Conservation (phyloP, 1,140 invertebrate species). For the Saccostrea glomerata region DNA sequence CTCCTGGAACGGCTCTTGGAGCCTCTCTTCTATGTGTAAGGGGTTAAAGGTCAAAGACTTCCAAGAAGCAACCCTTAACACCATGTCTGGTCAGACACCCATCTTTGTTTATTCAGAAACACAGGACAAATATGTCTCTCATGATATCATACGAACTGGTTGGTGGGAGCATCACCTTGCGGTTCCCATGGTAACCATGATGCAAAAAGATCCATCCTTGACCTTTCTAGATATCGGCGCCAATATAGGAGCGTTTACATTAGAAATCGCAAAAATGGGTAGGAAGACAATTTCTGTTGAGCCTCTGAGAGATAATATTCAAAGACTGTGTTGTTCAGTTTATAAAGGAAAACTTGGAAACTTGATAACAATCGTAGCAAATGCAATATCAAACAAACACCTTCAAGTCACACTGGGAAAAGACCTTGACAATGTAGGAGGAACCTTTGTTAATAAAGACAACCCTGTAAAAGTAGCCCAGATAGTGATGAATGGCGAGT, state of each 20-base stretch:
- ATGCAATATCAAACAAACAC: constrained; percentile 46
- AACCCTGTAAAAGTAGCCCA: constrained; percentile 19
- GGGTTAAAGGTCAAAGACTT: background rate
- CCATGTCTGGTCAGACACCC: constrained; percentile 39
- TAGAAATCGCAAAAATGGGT: constrained; percentile 53
- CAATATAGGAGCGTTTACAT: constrained; percentile 55
- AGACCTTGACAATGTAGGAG: constrained; percentile 49
- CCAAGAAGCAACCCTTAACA: background rate
- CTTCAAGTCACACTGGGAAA: constrained; percentile 39
- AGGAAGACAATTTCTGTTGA: constrained; percentile 54
- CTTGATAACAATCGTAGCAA: constrained; percentile 42
- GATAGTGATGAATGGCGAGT: constrained; percentile 1
- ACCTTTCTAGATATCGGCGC: constrained; percentile 57
- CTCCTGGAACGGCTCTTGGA: background rate
- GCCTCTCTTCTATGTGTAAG: background rate
- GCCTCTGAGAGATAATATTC: constrained; percentile 51
- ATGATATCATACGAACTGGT: constrained; percentile 22
- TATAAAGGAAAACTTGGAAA: constrained; percentile 16
- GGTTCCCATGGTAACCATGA: background rate
- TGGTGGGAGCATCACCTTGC: constrained; percentile 38
- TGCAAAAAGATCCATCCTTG: constrained; percentile 25
- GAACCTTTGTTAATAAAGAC: constrained; percentile 53
- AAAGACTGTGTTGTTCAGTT: constrained; percentile 55
- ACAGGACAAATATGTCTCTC: constrained; percentile 49
- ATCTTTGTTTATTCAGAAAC: constrained; percentile 52